Conservation (phyloP, 2,113 vertebrate genomes). For the Notothenia rossii region DNA sequence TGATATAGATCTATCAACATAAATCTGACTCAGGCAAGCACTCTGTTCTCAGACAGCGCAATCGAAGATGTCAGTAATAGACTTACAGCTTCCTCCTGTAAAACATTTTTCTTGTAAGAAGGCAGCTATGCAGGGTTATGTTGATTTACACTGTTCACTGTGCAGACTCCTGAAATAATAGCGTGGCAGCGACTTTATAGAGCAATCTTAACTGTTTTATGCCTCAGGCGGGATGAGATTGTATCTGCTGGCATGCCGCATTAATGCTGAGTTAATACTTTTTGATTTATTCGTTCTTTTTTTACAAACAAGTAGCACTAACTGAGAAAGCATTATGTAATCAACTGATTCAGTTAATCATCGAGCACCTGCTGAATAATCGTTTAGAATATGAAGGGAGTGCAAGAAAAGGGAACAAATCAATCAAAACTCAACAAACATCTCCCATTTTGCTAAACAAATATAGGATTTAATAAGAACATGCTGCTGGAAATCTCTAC, state of each 20-base stretch:
- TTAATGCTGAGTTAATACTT: conserved; percentile 34
- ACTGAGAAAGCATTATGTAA: conserved; percentile 13
- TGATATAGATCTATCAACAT: conserved; percentile 55
- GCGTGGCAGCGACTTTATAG: conserved; percentile 50
- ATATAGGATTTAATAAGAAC: neutral
- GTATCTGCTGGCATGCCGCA: conserved; percentile 40
- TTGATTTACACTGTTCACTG: conserved; percentile 60
- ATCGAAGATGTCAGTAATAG: conserved; percentile 48
- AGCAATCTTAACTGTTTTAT: conserved; percentile 47
- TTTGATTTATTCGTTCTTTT: neutral
- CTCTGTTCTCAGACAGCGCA: conserved; percentile 34
- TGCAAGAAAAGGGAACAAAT: neutral
- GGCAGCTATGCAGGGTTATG: conserved; percentile 51
- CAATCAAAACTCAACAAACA: neutral
- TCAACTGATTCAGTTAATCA: conserved; percentile 20
- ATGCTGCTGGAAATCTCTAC: neutral
- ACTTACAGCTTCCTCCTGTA: conserved; percentile 52
- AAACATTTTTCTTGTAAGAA: conserved; percentile 48
- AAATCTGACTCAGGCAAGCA: conserved; percentile 52
- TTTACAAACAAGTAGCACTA: conserved; percentile 12
- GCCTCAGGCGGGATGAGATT: conserved; percentile 35
- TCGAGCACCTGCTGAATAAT: neutral
- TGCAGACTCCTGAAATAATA: conserved; percentile 58
- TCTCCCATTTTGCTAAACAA: neutral
- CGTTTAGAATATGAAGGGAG: neutral